Evolutionary conservation across 2,888 invertebrate species (phyloP).

Genomic region (Rhyacophila evoluta): DNA sequence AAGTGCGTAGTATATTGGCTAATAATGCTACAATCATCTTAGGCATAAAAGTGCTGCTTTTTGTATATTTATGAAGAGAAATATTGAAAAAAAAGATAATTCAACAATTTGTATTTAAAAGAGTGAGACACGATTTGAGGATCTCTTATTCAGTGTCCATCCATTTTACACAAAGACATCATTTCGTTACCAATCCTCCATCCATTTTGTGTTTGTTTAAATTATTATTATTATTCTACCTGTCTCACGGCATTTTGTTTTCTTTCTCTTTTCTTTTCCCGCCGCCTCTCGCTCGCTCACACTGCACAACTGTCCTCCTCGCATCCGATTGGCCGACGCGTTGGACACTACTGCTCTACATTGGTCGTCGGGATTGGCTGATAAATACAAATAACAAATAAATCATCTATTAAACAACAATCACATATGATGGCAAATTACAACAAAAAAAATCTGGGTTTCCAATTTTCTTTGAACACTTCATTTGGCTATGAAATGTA

Average conservation of each 20-base stretch:
- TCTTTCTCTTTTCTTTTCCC: slow-evolving; percentile 50
- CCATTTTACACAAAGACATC: neutral
- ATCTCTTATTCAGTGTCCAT: too few relatives aligned
- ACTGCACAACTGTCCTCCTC: slow-evolving; percentile 57
- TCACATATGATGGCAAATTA: neutral
- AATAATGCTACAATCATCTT: too few relatives aligned
- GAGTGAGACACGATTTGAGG: too few relatives aligned
- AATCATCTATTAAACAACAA: neutral
- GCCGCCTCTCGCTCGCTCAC: slow-evolving; percentile 66
- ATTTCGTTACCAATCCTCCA: slow-evolving; percentile 15
- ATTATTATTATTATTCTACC: slow-evolving; percentile 29
- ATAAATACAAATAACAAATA: neutral
- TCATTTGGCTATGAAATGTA: neutral
- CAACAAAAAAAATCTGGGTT: neutral
- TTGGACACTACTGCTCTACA: slow-evolving; percentile 53
- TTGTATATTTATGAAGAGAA: neutral
- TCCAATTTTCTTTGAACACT: neutral
- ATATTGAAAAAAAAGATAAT: too few relatives aligned
- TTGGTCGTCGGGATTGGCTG: slow-evolving; percentile 45
- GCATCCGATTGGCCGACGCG: slow-evolving; percentile 62
- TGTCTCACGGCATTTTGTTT: slow-evolving; percentile 47
- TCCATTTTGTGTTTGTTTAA: slow-evolving; percentile 18
- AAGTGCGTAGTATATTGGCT: too few relatives aligned
- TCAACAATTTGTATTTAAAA: too few relatives aligned
- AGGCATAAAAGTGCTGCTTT: neutral